A percentile compares a stretch with the other conserved stretches of the same genome.
Evolutionary conservation across 2,888 invertebrate genomes (phyloP).

Genomic region (Polymixis flavicincta): DNA sequence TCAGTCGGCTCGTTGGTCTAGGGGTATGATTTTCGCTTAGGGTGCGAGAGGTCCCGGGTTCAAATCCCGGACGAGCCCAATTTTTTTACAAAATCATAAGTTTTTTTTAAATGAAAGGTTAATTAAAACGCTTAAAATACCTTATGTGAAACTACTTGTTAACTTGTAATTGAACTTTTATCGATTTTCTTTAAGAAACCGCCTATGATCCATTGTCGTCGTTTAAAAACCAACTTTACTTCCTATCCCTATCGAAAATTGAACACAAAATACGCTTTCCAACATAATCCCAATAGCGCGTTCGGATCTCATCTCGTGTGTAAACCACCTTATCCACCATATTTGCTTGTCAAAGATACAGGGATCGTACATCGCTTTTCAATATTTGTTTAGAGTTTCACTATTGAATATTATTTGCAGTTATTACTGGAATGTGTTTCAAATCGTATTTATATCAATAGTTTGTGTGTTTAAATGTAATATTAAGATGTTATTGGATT

Average conservation of each 20-base stretch:
- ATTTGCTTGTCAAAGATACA: slow-evolving; percentile 47
- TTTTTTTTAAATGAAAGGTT: no score
- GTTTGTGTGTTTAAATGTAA: slow-evolving; percentile 9
- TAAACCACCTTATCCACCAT: slow-evolving; percentile 27
- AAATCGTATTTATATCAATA: slow-evolving; percentile 37
- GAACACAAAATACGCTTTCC: not conserved
- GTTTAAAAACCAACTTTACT: not conserved
- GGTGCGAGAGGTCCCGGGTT: slow-evolving; percentile 91
- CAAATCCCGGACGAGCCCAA: slow-evolving; percentile 90
- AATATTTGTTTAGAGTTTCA: slow-evolving; percentile 31
- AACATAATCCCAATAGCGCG: not conserved
- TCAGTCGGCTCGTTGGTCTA: slow-evolving; percentile 89
- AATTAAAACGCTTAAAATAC: no score
- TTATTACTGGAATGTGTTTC: slow-evolving; percentile 41
- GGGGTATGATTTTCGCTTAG: slow-evolving; percentile 91
- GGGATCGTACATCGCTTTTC: slow-evolving; percentile 27
- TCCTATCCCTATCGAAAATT: not conserved
- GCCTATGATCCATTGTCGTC: no score
- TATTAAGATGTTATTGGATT: slow-evolving; percentile 25
- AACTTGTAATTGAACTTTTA: not conserved
- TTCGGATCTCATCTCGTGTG: slow-evolving; percentile 24
- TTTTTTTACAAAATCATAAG: not conserved
- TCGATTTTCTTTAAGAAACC: not conserved
- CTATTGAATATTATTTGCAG: slow-evolving; percentile 44
- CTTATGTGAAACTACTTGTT: no score